These are phyloP conservation scores for Edolisoma coerulescens DNA, from an alignment of 2,113 vertebrate species.

Conservation along the genomic window DNA sequence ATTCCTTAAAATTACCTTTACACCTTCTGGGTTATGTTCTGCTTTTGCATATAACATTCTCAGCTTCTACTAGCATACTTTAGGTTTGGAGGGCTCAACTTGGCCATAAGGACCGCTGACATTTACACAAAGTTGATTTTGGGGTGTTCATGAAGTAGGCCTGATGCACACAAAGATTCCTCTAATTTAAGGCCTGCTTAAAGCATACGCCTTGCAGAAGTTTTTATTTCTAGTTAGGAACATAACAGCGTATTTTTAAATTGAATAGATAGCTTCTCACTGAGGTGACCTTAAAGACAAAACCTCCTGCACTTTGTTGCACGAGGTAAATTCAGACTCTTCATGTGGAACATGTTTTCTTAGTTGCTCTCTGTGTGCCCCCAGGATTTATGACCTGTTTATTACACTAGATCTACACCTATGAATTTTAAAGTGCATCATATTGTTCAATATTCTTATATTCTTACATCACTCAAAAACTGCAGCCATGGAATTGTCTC, in stretches of 20 bases:
- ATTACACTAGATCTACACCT: neutral
- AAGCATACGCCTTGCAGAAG: neutral
- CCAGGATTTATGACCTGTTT: neutral
- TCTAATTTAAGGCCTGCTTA: neutral
- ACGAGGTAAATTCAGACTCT: neutral
- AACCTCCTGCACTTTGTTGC: neutral
- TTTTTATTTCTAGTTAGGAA: neutral
- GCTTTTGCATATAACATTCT: neutral
- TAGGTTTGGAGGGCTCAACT: neutral
- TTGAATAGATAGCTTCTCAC: neutral
- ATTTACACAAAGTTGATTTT: neutral
- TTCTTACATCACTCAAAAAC: neutral
- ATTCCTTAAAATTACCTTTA: neutral
- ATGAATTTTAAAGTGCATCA: neutral
- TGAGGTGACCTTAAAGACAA: neutral
- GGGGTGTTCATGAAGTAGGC: neutral
- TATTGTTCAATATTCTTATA: neutral
- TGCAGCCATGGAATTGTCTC: neutral
- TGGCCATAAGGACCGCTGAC: neutral
- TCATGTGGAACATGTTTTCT: neutral
- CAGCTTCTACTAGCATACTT: neutral
- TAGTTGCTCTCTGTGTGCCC: neutral
- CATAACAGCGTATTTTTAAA: neutral
- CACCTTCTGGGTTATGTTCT: neutral
- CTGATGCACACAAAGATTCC: neutral